Evolutionary conservation across 37 sponge, comb jelly and placozoan genomes (phyloP), one percentile per base, ranked within the genome.

Genomic region (Petrosia ficiformis): DNA sequence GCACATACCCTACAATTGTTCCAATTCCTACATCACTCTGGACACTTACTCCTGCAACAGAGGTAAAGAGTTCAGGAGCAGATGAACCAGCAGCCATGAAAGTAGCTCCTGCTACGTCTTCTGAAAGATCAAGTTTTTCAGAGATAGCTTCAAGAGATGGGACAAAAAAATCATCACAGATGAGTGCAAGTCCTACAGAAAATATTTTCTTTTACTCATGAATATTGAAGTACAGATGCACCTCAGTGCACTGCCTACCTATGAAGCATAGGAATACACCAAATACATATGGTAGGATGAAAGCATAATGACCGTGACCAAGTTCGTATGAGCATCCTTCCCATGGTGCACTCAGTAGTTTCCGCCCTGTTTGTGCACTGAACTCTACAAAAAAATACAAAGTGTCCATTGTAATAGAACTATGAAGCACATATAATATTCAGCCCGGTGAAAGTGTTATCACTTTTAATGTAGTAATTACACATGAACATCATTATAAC

Each of bases 31-130:
- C 90, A 79, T 93, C 90, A 72, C 83, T 89, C 38, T 70, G 61
- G 26, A 82, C 82, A 30, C 77, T 77, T 3, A 90, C 91, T 14
- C 93, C 85, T 37, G 90, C 94, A 0, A 93, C 72, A 22, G 94
- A 93, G 33, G 94, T 93, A 78, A 93, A 93, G 33, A 93, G 80
- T 60, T 93, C 94, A 1, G 94, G 94, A 44, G 87, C 90, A 52
- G 86, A 86, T n/a, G 84, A 83, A 19, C 95, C 95, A 28, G 95
- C 95, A n/a, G 95, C 95, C 95, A 94, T 94, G 77, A 94, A 91
- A 2, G 96, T 95, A n/a, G 96, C 92, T 31, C 92, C 96, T 11
- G 96, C 96, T 22, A 95, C 96, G 74, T 95, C 96, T 48, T 95
- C 92, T 39, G 92, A 93, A 30, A 95, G 82, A 44, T 92, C 78